phyloP scores from a whole-genome alignment of 2,113 vertebrate genomes.

The Leiothrix lutea region DNA sequence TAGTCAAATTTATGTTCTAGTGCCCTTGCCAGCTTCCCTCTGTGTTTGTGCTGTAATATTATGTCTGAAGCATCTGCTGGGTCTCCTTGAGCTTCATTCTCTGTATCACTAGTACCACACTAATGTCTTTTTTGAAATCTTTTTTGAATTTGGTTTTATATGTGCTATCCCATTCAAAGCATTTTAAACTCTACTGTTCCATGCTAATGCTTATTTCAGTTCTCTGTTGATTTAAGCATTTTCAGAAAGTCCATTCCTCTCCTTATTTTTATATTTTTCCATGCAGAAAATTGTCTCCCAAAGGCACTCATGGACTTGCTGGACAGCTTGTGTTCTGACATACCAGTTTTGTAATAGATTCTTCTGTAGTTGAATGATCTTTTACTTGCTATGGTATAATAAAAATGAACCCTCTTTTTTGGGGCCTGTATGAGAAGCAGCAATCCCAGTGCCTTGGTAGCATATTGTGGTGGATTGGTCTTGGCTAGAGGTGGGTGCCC shows the following conservation, averaged over 20 bases:
- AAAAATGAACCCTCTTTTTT: neutral
- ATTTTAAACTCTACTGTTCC: neutral
- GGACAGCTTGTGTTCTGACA: neutral
- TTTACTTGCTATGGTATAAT: neutral
- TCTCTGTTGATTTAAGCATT: neutral
- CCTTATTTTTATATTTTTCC: neutral
- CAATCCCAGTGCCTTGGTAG: neutral
- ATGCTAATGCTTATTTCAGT: neutral
- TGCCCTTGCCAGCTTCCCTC: neutral
- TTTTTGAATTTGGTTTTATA: neutral
- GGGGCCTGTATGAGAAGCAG: neutral
- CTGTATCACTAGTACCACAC: neutral
- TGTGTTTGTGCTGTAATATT: neutral
- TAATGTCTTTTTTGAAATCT: neutral
- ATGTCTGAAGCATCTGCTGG: neutral
- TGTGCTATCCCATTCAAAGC: neutral
- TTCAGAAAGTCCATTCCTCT: neutral
- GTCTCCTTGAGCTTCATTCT: neutral
- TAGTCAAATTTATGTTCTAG: neutral
- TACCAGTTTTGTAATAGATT: neutral
- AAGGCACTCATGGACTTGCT: neutral
- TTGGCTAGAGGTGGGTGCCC: neutral
- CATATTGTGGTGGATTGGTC: neutral
- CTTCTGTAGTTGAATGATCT: neutral
- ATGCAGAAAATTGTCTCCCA: neutral